These are phyloP conservation scores for Clavelina lepadiformis DNA, from an alignment of 23 tunicate genomes.

Conservation along the genomic window DNA sequence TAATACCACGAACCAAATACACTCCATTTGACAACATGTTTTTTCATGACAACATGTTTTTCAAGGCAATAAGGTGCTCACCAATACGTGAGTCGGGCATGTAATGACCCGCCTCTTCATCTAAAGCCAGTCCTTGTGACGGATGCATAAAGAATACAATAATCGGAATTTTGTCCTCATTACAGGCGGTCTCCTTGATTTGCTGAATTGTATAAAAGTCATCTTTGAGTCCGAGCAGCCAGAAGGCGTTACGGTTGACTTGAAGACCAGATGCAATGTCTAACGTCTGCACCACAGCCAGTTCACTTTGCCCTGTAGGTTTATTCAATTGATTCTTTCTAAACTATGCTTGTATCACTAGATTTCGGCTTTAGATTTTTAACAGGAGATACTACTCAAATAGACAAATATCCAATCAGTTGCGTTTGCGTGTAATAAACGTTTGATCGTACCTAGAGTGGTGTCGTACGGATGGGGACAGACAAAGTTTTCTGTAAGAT, in stretches of 20 bases:
- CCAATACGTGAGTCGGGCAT: conserved; percentile 94
- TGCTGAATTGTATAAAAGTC: conserved; percentile 99
- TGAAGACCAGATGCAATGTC: conserved; percentile 64
- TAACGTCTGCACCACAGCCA: conserved; percentile 68
- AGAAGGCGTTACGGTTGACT: conserved; percentile 90
- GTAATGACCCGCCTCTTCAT: conserved; percentile 97
- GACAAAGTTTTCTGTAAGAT: conserved; percentile 85
- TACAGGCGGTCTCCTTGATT: conserved; percentile 88
- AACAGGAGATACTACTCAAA: no score
- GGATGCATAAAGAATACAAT: conserved; percentile 96
- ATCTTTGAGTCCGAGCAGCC: conserved; percentile 94
- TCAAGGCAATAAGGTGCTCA: conserved; percentile 7
- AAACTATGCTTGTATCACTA: no score
- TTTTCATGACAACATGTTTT: background rate
- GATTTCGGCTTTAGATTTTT: no score
- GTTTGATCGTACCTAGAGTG: no score
- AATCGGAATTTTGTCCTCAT: conserved; percentile 84
- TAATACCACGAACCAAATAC: no score
- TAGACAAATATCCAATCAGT: no score
- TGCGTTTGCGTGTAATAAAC: no score
- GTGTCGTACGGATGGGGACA: conserved; percentile 84
- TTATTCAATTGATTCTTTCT: background rate
- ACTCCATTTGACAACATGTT: no score
- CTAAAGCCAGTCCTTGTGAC: conserved; percentile 75
- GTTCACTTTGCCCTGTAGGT: conserved; percentile 46